Evolutionary conservation across 2,797 vertebrate genomes (phyloP).

Genomic region (Podargus strigoides): DNA sequence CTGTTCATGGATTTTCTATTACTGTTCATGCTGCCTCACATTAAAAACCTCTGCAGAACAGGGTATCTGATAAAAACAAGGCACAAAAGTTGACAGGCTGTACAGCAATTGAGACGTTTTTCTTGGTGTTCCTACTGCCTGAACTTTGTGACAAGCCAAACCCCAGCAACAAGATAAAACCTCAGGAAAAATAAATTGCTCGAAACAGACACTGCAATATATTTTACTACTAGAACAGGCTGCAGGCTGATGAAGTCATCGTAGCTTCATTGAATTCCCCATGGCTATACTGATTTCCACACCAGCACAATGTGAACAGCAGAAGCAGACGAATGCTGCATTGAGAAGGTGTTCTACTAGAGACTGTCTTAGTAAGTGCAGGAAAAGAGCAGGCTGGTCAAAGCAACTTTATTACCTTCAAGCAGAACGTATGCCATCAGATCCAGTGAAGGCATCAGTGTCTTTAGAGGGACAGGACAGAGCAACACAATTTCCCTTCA

Average conservation of each 20-base stretch:
- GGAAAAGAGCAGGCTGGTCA: background rate
- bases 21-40: background rate
- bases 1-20: background rate
- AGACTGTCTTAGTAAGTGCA: background rate
- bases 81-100: fast-evolving
- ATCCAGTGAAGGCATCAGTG: background rate
- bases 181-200: background rate
- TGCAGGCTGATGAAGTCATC: background rate
- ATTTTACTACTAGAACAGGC: background rate
- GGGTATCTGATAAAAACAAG: background rate
- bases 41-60: background rate
- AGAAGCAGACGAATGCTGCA: background rate
- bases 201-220: background rate
- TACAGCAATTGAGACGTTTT: background rate
- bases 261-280: background rate
- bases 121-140: background rate
- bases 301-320: background rate
- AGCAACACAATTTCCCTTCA: background rate
- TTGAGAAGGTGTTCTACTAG: background rate
- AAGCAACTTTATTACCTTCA: background rate
- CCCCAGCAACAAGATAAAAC: background rate
- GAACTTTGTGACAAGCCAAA: background rate
- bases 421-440: background rate
- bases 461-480: background rate
- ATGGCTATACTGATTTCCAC: background rate